Evolutionary conservation across 2,888 invertebrate genomes (phyloP).

Genomic region (Euplexia lucipara): DNA sequence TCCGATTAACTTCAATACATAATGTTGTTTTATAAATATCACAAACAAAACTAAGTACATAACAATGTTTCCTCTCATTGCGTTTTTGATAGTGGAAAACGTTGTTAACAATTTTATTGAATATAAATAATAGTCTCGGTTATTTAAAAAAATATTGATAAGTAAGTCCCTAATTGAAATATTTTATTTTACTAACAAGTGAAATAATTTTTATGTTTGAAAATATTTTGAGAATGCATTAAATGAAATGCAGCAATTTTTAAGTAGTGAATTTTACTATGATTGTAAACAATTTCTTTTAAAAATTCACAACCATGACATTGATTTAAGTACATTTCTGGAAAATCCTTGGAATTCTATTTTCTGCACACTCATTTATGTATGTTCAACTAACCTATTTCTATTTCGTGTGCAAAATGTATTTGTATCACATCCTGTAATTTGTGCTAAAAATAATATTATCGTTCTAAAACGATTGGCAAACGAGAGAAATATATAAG

Average conservation of each 20-base stretch:
- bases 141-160: conserved; percentile 8
- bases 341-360: conserved; percentile 25
- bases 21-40: not conserved
- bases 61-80: not conserved
- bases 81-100: not conserved
- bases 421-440: conserved; percentile 23
- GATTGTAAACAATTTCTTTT: conserved; percentile 30
- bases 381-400: conserved; percentile 17
- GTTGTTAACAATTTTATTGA: not conserved
- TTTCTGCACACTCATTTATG: conserved; percentile 16
- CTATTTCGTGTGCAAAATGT: conserved; percentile 34
- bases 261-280: conserved; percentile 8
- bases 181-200: conserved; percentile 18
- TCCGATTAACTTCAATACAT: not conserved
- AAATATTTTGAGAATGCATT: conserved; percentile 22
- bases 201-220: not conserved
- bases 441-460: conserved; percentile 34
- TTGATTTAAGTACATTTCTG: conserved; percentile 55
- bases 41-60: not conserved
- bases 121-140: too few species aligned
- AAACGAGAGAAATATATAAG: conserved; percentile 69
- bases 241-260: conserved; percentile 8
- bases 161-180: too few species aligned
- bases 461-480: conserved; percentile 55
- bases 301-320: conserved; percentile 68